Conservation (phyloP, 2,888 invertebrate genomes). For the Onchidella celtica region DNA sequence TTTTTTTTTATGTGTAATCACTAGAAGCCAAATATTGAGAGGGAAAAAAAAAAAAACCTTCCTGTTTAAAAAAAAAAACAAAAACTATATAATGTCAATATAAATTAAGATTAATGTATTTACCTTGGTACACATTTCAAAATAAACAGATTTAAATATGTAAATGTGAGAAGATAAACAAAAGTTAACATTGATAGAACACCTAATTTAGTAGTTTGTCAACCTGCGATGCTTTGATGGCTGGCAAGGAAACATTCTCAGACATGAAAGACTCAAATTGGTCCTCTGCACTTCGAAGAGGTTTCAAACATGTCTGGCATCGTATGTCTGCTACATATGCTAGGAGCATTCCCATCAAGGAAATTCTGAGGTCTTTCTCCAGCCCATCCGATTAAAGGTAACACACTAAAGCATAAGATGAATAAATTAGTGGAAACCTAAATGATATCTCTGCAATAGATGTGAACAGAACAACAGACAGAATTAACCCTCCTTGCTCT, state of each 20-base stretch:
- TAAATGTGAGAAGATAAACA: conserved; percentile 38
- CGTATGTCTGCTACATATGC: neutral
- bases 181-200: conserved; percentile 33
- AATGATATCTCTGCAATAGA: conserved; percentile 19
- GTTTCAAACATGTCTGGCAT: neutral
- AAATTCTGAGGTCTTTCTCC: neutral
- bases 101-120: conserved; percentile 51
- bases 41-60: neutral
- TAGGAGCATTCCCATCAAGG: neutral
- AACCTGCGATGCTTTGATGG: conserved; percentile 6
- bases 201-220: conserved; percentile 6
- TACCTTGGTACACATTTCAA: conserved; percentile 51
- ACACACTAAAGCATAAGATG: conserved; percentile 6
- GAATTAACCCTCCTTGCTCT: conserved; percentile 39
- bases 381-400: neutral
- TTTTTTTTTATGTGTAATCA: conserved; percentile 26
- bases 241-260: neutral
- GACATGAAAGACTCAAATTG: conserved; percentile 15
- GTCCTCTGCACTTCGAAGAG: conserved; percentile 21
- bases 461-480: neutral
- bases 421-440: conserved; percentile 26
- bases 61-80: conserved; percentile 25
- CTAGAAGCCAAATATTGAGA: conserved; percentile 30
- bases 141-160: conserved; percentile 36
- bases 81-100: conserved; percentile 40